Percentiles rank a stretch among this genome's conserved stretches.
These are phyloP conservation scores for Ormyrus labotus DNA, from an alignment of 2,888 invertebrate genomes.

Conservation along the genomic window DNA sequence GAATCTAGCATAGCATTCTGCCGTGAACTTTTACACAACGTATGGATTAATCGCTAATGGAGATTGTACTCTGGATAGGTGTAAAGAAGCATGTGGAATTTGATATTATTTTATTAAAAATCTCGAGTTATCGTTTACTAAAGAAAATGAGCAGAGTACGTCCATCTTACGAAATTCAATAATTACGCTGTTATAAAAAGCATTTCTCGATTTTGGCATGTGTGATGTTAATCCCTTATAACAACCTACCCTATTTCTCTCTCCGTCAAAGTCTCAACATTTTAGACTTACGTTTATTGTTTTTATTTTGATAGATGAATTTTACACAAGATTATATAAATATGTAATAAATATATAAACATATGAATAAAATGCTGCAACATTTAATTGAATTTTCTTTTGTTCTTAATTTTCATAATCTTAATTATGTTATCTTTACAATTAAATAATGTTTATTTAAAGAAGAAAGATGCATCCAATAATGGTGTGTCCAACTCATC, in stretches of 20 bases:
- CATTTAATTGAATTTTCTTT: conserved; percentile 61
- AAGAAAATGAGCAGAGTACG: conserved; percentile 26
- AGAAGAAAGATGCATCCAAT: neutral
- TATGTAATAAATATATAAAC: conserved; percentile 72
- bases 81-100: conserved; percentile 47
- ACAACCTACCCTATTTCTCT: conserved; percentile 48
- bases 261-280: conserved; percentile 62
- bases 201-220: conserved; percentile 54
- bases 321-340: conserved; percentile 72
- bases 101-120: conserved; percentile 54
- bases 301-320: conserved; percentile 73
- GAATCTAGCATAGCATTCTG: conserved; percentile 56
- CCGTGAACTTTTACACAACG: conserved; percentile 62
- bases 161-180: conserved; percentile 50
- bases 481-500: neutral
- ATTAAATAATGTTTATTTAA: neutral
- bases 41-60: conserved; percentile 61
- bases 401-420: conserved; percentile 50
- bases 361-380: conserved; percentile 71
- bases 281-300: conserved; percentile 69
- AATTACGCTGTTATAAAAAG: conserved; percentile 44
- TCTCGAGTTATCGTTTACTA: conserved; percentile 42
- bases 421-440: neutral
- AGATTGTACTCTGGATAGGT: conserved; percentile 53
- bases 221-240: conserved; percentile 46